phyloP scores from a whole-genome alignment of 2,888 invertebrate species.

The Ophion ellenae region DNA sequence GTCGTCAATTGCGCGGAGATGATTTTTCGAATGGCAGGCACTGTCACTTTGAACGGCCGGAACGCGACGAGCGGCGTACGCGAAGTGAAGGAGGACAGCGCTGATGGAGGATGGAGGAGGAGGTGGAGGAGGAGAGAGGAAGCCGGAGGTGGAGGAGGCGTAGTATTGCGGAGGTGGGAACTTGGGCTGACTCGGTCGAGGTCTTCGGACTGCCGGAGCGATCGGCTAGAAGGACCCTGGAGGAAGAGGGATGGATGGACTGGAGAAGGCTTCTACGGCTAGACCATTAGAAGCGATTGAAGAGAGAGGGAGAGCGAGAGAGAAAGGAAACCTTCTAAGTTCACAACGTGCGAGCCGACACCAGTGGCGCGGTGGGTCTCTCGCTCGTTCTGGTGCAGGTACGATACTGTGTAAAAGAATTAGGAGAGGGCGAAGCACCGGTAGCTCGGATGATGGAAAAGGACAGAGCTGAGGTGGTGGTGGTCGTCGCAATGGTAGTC shows the following conservation, averaged over 20 bases:
- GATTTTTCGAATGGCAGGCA: conserved; percentile 60
- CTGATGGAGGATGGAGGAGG: conserved; percentile 60
- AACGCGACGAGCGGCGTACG: conserved; percentile 71
- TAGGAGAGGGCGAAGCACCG: conserved; percentile 35
- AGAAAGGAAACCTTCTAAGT: conserved; percentile 38
- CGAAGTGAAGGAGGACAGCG: conserved; percentile 70
- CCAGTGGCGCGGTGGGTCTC: conserved; percentile 50
- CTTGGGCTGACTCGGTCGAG: conserved; percentile 45
- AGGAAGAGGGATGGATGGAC: conserved; percentile 25
- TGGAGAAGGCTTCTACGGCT: conserved; percentile 21
- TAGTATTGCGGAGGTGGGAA: conserved; percentile 65
- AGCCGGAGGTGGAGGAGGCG: conserved; percentile 62
- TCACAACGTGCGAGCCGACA: conserved; percentile 46
- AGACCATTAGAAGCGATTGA: conserved; percentile 40
- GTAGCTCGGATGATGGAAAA: conserved; percentile 43
- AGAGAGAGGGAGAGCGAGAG: conserved; percentile 45
- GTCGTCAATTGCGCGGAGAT: conserved; percentile 2
- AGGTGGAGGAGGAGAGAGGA: conserved; percentile 63
- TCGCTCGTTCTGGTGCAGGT: conserved; percentile 36
- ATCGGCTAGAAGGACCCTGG: conserved; percentile 26
- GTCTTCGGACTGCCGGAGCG: conserved; percentile 52
- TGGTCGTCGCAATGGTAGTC: conserved; percentile 42
- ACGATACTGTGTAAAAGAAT: conserved; percentile 53
- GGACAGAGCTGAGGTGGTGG: conserved; percentile 34
- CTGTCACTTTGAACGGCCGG: conserved; percentile 76